phyloP scores from a whole-genome alignment of 2,797 vertebrate genomes.

The Champsocephalus esox region DNA sequence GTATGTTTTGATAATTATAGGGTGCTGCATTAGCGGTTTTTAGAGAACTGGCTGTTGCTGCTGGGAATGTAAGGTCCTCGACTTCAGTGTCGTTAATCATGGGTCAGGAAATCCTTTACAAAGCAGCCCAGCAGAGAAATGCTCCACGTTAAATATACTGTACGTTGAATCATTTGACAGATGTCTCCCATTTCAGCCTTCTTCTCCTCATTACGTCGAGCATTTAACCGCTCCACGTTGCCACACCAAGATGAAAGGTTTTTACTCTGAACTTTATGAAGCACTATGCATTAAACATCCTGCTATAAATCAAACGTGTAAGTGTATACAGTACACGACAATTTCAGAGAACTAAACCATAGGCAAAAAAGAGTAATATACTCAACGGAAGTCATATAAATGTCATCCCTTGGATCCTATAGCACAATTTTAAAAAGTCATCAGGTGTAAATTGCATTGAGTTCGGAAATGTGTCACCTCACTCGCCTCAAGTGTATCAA shows the following conservation, averaged over 20 bases:
- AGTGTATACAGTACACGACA: neutral
- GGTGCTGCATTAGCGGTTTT: slow-evolving; percentile 62
- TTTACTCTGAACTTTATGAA: slow-evolving; percentile 38
- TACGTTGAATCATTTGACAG: slow-evolving; percentile 72
- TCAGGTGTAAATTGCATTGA: slow-evolving; percentile 3
- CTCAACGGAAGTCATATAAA: neutral
- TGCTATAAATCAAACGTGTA: slow-evolving; percentile 32
- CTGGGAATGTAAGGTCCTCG: slow-evolving; percentile 58
- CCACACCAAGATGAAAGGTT: slow-evolving; percentile 65
- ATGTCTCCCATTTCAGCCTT: slow-evolving; percentile 68
- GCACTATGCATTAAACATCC: slow-evolving; percentile 35
- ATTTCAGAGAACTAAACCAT: slow-evolving; percentile 22
- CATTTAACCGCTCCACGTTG: slow-evolving; percentile 51
- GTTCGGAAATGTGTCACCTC: slow-evolving; percentile 1
- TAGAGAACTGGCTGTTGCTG: slow-evolving; percentile 55
- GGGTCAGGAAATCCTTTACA: slow-evolving; percentile 65
- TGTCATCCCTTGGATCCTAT: neutral
- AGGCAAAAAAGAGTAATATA: neutral
- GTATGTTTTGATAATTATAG: slow-evolving; percentile 79
- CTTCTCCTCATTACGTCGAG: slow-evolving; percentile 65
- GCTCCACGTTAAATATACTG: slow-evolving; percentile 60
- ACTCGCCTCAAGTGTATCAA: neutral
- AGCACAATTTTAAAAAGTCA: neutral
- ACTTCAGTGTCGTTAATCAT: slow-evolving; percentile 72
- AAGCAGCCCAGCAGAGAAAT: slow-evolving; percentile 28